phyloP scores from a whole-genome alignment of 2,113 vertebrate species.

The Murina feae region DNA sequence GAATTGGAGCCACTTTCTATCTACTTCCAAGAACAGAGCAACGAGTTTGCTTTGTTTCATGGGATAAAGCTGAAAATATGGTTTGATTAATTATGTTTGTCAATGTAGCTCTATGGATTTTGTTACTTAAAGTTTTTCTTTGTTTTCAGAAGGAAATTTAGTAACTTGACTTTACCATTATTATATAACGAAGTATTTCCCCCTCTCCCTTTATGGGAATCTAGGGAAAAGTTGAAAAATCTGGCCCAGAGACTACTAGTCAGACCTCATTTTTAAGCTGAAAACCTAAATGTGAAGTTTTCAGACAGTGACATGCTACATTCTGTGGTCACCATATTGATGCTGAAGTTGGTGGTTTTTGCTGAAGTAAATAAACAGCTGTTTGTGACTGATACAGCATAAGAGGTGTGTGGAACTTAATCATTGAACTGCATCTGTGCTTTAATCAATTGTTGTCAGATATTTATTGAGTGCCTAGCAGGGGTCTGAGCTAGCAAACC shows the following conservation, averaged over 20 bases:
- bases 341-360: constrained; percentile 16
- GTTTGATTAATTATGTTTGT: neutral
- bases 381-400: neutral
- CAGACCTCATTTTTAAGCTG: neutral
- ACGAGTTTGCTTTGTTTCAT: neutral
- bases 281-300: neutral
- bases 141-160: neutral
- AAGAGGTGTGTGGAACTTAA: neutral
- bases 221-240: neutral
- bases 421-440: constrained; percentile 17
- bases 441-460: constrained; percentile 53
- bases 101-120: neutral
- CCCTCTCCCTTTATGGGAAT: neutral
- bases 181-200: neutral
- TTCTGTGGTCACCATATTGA: neutral
- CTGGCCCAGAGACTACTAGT: neutral
- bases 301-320: neutral
- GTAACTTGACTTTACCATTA: neutral
- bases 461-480: constrained; percentile 44
- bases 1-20: neutral
- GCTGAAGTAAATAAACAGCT: constrained; percentile 28
- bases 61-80: neutral
- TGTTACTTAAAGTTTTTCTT: neutral
- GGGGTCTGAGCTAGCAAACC: constrained; percentile 10
- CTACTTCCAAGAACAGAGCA: neutral